Conservation (phyloP, 2,113 vertebrate genomes). For the Callocephalon fimbriatum region DNA sequence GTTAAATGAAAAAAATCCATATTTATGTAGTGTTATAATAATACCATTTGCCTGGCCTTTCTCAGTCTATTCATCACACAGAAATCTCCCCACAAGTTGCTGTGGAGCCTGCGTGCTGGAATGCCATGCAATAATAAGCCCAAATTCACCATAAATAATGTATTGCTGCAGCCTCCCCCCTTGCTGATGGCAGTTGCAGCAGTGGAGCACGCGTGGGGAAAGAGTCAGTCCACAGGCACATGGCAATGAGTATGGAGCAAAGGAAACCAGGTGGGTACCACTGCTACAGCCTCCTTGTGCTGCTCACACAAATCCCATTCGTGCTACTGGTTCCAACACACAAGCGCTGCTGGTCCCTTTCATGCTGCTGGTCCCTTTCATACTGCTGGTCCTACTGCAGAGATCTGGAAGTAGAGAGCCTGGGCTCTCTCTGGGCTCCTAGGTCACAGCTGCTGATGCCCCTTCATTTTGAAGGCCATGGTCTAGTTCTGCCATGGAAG, state of each 20-base stretch:
- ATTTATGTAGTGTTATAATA: constrained; percentile 81
- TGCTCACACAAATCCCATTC: background rate
- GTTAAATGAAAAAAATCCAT: constrained; percentile 66
- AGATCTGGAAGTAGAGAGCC: background rate
- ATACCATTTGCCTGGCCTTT: constrained; percentile 67
- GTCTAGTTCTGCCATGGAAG: background rate
- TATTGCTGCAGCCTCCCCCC: background rate
- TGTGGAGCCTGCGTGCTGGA: constrained; percentile 27
- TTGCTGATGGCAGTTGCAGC: background rate
- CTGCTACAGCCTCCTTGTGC: background rate
- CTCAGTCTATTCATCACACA: constrained; percentile 73
- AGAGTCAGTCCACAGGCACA: background rate
- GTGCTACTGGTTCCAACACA: background rate
- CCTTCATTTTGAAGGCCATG: background rate
- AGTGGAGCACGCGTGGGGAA: background rate
- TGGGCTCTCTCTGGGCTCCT: background rate
- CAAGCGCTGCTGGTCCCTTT: background rate
- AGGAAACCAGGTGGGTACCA: background rate
- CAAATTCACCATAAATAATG: constrained; percentile 46
- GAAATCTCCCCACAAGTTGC: constrained; percentile 45
- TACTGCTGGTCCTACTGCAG: background rate
- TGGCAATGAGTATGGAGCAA: background rate
- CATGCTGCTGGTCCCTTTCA: background rate
- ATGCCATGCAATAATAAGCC: constrained; percentile 41
- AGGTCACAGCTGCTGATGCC: background rate